A percentile compares a stretch with the other conserved stretches of the same genome.
Evolutionary conservation across 2,888 invertebrate genomes (phyloP).

Genomic region (Drosophila greeni): DNA sequence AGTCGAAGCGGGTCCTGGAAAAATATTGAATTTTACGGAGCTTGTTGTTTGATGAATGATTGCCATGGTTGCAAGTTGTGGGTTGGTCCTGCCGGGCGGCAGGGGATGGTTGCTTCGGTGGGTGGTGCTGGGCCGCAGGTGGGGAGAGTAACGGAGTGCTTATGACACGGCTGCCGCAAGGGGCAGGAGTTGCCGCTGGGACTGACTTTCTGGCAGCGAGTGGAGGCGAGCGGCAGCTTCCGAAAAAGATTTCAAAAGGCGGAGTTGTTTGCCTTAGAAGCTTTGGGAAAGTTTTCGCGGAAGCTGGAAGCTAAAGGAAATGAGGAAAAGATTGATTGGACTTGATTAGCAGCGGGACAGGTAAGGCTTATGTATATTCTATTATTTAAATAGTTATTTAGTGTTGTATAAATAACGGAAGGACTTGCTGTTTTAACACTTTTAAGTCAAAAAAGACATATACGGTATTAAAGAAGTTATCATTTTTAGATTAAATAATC

Average conservation of each 20-base stretch:
- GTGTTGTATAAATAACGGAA: not conserved
- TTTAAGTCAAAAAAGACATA: not conserved
- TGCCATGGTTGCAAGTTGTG: slow-evolving; percentile 60
- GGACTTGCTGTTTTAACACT: not conserved
- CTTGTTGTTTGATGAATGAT: slow-evolving; percentile 69
- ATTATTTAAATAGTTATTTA: not conserved
- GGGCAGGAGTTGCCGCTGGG: slow-evolving; percentile 1
- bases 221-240: slow-evolving; percentile 5
- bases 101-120: not conserved
- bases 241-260: slow-evolving; percentile 6
- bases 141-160: slow-evolving; percentile 12
- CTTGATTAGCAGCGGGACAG: slow-evolving; percentile 2
- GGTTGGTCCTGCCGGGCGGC: slow-evolving; percentile 26
- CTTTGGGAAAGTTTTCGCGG: not conserved
- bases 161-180: slow-evolving; percentile 11
- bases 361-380: too few species aligned
- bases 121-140: slow-evolving; percentile 3
- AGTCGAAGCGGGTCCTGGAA: slow-evolving; percentile 20
- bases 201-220: slow-evolving; percentile 25
- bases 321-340: slow-evolving; percentile 17
- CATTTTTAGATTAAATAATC: too few species aligned
- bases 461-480: too few species aligned
- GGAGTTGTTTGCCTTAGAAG: slow-evolving; percentile 4
- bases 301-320: not conserved
- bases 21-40: slow-evolving; percentile 65